phyloP scores from a whole-genome alignment of 2,888 invertebrate genomes.

The Girardia tigrina region DNA sequence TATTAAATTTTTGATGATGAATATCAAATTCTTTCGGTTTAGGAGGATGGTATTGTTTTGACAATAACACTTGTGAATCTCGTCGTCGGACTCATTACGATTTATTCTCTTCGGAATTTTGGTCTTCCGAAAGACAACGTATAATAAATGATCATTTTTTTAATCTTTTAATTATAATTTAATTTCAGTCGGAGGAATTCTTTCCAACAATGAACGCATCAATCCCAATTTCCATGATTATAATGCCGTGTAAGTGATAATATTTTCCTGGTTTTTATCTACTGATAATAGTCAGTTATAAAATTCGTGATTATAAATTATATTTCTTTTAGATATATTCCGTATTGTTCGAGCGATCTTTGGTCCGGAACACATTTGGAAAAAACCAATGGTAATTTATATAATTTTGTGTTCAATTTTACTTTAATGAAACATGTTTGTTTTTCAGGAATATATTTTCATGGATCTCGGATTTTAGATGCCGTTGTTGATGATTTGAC shows the following conservation, averaged over 20 bases:
- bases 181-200: constrained; percentile 9
- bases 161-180: neutral
- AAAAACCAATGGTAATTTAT: neutral
- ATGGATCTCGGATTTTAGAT: constrained; percentile 4
- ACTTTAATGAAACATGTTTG: too few species aligned
- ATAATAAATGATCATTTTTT: neutral
- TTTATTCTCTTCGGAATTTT: constrained; percentile 4
- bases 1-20: too few species aligned
- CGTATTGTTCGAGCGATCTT: neutral
- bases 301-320: neutral
- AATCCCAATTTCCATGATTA: constrained; percentile 12
- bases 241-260: constrained; percentile 6
- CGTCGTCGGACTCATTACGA: neutral
- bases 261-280: neutral
- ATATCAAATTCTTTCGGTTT: too few species aligned
- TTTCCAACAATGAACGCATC: constrained; percentile 7
- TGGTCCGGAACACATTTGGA: neutral
- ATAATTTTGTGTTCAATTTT: neutral
- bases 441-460: neutral
- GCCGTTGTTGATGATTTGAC: neutral
- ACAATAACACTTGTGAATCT: constrained; percentile 10
- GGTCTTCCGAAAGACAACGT: constrained; percentile 12
- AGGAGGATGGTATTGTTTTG: constrained; percentile 20
- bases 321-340: neutral
- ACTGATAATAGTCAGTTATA: neutral